A percentile compares a stretch with the other conserved stretches of the same genome.
These are phyloP conservation scores for Coranthus polyacanthus DNA, from an alignment of 2,797 vertebrate genomes.

Conservation along the genomic window DNA sequence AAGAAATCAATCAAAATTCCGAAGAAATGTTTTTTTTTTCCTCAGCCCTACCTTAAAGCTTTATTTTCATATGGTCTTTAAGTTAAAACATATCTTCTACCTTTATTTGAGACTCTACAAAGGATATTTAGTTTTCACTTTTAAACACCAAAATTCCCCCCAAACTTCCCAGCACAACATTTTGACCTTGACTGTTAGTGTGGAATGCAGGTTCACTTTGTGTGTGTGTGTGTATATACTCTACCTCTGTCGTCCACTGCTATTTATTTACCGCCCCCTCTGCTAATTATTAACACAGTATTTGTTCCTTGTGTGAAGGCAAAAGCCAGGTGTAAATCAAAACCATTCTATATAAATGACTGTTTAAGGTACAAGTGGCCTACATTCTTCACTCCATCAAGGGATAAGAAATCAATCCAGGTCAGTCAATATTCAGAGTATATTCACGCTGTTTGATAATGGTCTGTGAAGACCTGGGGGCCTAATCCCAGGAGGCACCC, in stretches of 20 bases:
- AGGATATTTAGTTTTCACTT: conserved; percentile 46
- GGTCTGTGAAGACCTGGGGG: conserved; percentile 49
- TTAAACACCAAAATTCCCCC: conserved; percentile 43
- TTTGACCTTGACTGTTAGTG: conserved; percentile 69
- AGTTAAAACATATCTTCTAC: not conserved
- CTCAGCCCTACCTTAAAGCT: no score
- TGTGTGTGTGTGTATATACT: conserved; percentile 45
- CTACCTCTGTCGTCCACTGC: conserved; percentile 40
- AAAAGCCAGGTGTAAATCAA: conserved; percentile 38
- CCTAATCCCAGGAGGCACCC: conserved; percentile 62
- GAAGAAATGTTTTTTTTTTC: no score
- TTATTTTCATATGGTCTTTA: no score
- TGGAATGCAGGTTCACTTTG: conserved; percentile 68
- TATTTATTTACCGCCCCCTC: conserved; percentile 70
- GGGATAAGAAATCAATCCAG: conserved; percentile 37
- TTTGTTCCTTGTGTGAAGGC: conserved; percentile 33
- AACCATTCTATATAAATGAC: conserved; percentile 20
- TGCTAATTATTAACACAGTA: conserved; percentile 76
- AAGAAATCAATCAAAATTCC: no score
- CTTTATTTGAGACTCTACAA: not conserved
- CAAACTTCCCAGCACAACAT: conserved; percentile 42
- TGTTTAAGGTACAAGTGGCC: conserved; percentile 26
- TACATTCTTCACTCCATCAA: conserved; percentile 32
- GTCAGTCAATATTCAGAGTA: conserved; percentile 27
- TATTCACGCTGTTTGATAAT: conserved; percentile 74